Base-by-base conservation (phyloP, 2,888 invertebrate species). In the Ptychoptera albimana region DNA sequence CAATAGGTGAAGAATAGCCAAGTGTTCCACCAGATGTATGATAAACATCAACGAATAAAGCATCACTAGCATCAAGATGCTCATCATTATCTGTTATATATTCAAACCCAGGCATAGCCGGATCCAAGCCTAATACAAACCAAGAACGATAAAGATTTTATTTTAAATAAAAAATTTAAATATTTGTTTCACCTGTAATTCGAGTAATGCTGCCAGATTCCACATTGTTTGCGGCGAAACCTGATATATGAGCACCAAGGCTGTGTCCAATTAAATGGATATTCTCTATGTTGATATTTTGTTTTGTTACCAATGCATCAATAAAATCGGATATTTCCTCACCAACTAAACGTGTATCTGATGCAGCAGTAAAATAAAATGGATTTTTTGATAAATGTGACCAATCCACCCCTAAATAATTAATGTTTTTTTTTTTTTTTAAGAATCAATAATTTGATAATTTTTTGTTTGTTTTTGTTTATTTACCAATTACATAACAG, bases 31-130 rank as follows among this genome's bases (percentile, higher is more conserved):
- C 75, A 52, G 77, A 76, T 1, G 80, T 80, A 55, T 85, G 84
- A 43, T 84, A 77, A 1, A 82, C 72, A 56, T 84, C 83, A 29
- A 79, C 84, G 54, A 81, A 84, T 15, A 68, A 61, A 0, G 82
- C 83, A 57, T 84, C 82, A 3, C 66, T 70, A 29, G 62, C 61
- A 50, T 79, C 79, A 39, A 84, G 62, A 42, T 70, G 64, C 43
- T 69, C 64, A 40, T 65, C 66, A 38, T 50, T 46, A 4, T 52
- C 51, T 1, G 32, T 4, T 23, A 7, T 7, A 23, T 23, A 23
- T 58, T 74, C 73, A 56, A 79, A 80, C 6, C 72, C 64, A 0
- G 79, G 79, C 14, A 73, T 58, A 1, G 84, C 83, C 1, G 84
- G 82, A 63, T 84, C 83, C 50, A 75, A 49, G 2, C 78, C 79